Base-by-base conservation (phyloP, 2,113 vertebrate species). In the Spea bombifrons region DNA sequence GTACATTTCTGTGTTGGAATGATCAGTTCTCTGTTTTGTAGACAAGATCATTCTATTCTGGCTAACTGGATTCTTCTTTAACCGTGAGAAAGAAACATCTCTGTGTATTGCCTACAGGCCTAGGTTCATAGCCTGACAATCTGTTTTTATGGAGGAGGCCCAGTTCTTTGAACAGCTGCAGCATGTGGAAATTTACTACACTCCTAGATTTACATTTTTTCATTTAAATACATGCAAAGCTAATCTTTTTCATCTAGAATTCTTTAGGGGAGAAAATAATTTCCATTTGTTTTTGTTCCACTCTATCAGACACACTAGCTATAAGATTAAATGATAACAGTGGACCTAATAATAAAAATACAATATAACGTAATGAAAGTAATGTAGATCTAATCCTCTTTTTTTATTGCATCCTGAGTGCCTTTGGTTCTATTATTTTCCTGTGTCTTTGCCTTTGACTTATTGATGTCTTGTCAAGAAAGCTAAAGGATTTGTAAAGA, bases 401-500 rank as follows among this genome's bases (percentile, higher is more conserved):
- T 86, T 68, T 90, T 90, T 91, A 88, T 86, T 89, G 88, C 88
- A 87, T 90, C 84, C 88, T 84, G 84, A 85, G 87, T 88, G 88
- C 89, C 86, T 86, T 86, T 85, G 91, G 90, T 87, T 84, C 86
- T 83, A 81, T 85, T 85, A 88, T 83, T 89, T 90, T 88, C 81
- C 71, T 55, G 74, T 83, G 75, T 75, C 72, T 85, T 81, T 81
- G 84, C 84, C 86, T 85, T 89, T 88, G 88, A 85, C 85, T 91
- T 89, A 84, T 90, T 84, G 86, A 88, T 90, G 90, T 88, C 87
- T 86, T 90, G 89, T 90, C 90, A 91, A 87, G 87, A 88, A 83
- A 87, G 87, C 84, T 83, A 87, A 94, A 86, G 87, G 89, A 90
- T 92, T 90, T 89, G 90, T 86, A 87, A 91, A 92, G 91, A 94